phyloP scores from a whole-genome alignment of 92 coral and sea anemone species.

The Anthopleura xanthogrammica region DNA sequence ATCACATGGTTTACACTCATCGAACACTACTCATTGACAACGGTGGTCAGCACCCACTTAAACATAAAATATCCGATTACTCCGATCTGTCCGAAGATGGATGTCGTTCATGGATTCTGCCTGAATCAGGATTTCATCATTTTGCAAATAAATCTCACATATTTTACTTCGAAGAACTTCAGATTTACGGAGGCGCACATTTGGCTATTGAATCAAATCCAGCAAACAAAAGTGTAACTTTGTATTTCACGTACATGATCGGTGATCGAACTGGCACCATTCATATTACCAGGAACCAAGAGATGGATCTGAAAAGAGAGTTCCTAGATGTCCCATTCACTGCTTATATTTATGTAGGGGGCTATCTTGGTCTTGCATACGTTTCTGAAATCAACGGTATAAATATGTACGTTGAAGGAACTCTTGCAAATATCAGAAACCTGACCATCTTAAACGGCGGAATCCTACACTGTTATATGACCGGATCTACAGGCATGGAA shows the following conservation, averaged over 20 bases:
- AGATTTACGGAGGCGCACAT: conserved; percentile 74
- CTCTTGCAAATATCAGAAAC: conserved; percentile 62
- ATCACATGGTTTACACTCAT: conserved; percentile 71
- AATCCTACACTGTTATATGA: conserved; percentile 43
- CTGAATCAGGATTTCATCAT: conserved; percentile 60
- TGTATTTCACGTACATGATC: conserved; percentile 58
- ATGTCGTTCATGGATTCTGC: conserved; percentile 65
- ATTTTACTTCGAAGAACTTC: conserved; percentile 72
- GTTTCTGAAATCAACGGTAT: conserved; percentile 65
- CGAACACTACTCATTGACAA: conserved; percentile 62
- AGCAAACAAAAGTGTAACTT: conserved; percentile 45
- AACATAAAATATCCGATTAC: conserved; percentile 42
- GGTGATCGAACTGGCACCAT: conserved; percentile 78
- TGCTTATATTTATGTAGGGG: conserved; percentile 65
- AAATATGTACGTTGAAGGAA: conserved; percentile 59
- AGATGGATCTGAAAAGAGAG: conserved; percentile 54
- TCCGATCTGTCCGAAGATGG: conserved; percentile 54
- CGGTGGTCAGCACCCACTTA: conserved; percentile 62
- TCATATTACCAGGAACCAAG: conserved; percentile 55
- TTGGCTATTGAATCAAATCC: conserved; percentile 51
- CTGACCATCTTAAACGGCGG: conserved; percentile 70
- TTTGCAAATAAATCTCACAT: conserved; percentile 57
- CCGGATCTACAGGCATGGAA: conserved; percentile 49
- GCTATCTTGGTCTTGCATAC: conserved; percentile 60
- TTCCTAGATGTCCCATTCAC: conserved; percentile 67